Evolutionary conservation across 2,113 vertebrate genomes (phyloP).

Genomic region (Muscicapa adusta): DNA sequence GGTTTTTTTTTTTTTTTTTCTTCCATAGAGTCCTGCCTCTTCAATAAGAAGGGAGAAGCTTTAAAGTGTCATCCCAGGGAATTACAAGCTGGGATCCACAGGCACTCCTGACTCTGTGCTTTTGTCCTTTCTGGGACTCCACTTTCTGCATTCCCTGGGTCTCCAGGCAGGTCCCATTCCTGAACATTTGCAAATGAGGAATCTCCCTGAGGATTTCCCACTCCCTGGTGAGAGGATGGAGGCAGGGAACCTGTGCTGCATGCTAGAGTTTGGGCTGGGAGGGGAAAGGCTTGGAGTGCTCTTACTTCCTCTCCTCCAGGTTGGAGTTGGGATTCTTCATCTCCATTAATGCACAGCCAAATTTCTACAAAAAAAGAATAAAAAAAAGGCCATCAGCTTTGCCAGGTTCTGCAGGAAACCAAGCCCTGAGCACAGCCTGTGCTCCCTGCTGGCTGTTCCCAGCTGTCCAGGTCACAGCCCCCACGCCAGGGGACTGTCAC

Average conservation of each 20-base stretch:
- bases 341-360: conserved; percentile 92
- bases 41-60: neutral
- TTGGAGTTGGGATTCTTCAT: conserved; percentile 92
- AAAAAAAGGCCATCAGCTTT: neutral
- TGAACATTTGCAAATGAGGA: neutral
- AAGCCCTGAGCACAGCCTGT: neutral
- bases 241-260: neutral
- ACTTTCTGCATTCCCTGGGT: neutral
- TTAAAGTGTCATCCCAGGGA: neutral
- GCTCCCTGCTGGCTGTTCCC: neutral
- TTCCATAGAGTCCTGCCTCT: neutral
- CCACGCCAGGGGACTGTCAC: neutral
- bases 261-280: neutral
- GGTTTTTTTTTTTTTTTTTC: too few relatives aligned
- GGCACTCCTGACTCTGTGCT: neutral
- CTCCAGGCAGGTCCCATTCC: neutral
- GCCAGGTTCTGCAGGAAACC: neutral
- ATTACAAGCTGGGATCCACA: neutral
- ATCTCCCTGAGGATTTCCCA: neutral
- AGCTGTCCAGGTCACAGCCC: neutral
- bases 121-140: neutral
- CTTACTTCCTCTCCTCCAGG: conserved; percentile 92
- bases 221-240: neutral
- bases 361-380: conserved; percentile 79
- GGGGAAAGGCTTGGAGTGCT: neutral